phyloP scores from a whole-genome alignment of 2,797 vertebrate species.

The Sciurus carolinensis region DNA sequence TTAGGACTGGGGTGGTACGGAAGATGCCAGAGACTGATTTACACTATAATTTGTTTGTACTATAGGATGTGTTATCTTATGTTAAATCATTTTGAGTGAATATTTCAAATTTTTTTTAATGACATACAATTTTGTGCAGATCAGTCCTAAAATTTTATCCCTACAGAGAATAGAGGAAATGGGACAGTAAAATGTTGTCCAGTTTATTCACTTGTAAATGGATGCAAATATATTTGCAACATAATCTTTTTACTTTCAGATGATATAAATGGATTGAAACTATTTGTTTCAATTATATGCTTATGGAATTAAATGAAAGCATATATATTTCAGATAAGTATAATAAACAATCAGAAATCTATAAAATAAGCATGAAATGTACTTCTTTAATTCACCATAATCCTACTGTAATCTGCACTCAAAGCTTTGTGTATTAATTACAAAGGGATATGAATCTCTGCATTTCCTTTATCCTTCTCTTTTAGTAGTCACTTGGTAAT shows the following conservation, averaged over 20 bases:
- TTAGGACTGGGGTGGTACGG: not conserved
- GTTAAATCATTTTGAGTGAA: not conserved
- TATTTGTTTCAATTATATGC: constrained; percentile 77
- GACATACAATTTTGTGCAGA: constrained; percentile 80
- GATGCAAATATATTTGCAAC: constrained; percentile 52
- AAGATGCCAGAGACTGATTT: not conserved
- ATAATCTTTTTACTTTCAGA: constrained; percentile 75
- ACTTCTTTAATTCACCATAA: constrained; percentile 80
- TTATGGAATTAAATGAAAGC: constrained; percentile 84
- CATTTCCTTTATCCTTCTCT: constrained; percentile 80
- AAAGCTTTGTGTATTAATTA: constrained; percentile 75
- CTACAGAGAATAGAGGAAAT: constrained; percentile 84
- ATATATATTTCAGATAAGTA: constrained; percentile 80
- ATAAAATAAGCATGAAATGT: constrained; percentile 72
- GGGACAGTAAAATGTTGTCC: constrained; percentile 23
- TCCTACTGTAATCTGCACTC: constrained; percentile 78
- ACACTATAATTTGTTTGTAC: not conserved
- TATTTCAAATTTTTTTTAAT: constrained; percentile 73
- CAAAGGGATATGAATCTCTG: constrained; percentile 75
- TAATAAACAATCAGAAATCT: constrained; percentile 77
- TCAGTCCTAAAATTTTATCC: constrained; percentile 82
- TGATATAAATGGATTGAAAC: constrained; percentile 78
- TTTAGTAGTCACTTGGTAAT: constrained; percentile 80
- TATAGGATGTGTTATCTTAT: not conserved
- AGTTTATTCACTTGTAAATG: constrained; percentile 70